These are phyloP conservation scores for Folsomia candida DNA, from an alignment of 2,888 invertebrate species.

Conservation along the genomic window DNA sequence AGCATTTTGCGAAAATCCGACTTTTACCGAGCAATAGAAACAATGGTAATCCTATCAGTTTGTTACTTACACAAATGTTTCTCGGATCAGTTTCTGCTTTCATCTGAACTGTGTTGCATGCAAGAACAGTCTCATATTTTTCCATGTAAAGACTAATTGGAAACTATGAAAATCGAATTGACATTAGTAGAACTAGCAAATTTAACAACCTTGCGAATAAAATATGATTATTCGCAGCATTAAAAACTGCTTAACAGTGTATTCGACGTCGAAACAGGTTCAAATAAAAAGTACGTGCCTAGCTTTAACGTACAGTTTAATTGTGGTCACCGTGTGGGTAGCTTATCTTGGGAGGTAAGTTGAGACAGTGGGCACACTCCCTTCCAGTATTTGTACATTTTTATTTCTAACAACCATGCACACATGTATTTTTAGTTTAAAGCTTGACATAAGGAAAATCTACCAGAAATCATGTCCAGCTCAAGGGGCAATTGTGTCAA, in stretches of 20 bases:
- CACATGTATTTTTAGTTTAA: constrained; percentile 21
- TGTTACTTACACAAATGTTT: no score
- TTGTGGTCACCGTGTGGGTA: constrained; percentile 40
- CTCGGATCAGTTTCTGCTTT: no score
- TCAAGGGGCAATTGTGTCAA: constrained; percentile 54
- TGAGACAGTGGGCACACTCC: background rate
- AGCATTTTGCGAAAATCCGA: no score
- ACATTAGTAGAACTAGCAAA: no score
- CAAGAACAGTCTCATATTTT: no score
- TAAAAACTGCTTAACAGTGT: constrained; percentile 29
- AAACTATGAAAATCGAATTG: no score
- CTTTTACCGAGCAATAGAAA: no score
- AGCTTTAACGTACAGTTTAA: constrained; percentile 32
- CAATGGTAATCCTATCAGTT: no score
- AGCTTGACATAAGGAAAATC: constrained; percentile 35
- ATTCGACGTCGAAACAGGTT: constrained; percentile 38
- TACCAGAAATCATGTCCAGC: constrained; percentile 38
- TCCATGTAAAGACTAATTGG: no score
- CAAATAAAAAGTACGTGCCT: constrained; percentile 38
- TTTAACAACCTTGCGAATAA: no score
- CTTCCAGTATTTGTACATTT: background rate
- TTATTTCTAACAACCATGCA: background rate
- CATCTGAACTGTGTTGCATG: no score
- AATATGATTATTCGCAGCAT: background rate
- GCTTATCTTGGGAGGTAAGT: constrained; percentile 41